A percentile compares a stretch with the other conserved stretches of the same genome.
These are phyloP conservation scores for Dendrolimus punctatus DNA, from an alignment of 1,140 invertebrate species.

Conservation along the genomic window DNA sequence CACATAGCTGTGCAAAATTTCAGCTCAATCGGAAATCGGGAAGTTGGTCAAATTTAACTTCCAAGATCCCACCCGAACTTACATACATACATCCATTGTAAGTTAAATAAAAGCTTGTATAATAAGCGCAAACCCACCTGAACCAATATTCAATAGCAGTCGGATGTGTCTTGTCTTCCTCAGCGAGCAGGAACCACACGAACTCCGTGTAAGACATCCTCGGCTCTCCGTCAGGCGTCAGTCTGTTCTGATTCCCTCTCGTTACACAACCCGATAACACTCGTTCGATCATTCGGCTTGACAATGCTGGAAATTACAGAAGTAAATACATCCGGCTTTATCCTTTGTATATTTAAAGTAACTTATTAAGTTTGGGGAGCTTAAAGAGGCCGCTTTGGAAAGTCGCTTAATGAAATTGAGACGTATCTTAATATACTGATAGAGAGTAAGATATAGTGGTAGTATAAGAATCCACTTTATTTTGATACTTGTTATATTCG, in stretches of 20 bases:
- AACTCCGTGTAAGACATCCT: slow-evolving; percentile 98
- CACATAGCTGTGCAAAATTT: no score
- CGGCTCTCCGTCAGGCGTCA: slow-evolving; percentile 69
- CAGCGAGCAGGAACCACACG: slow-evolving; percentile 98
- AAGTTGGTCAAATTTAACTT: no score
- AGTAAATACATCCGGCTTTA: no score
- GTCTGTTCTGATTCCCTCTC: slow-evolving; percentile 76
- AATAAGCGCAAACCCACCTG: slow-evolving; percentile 67
- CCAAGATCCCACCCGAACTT: no score
- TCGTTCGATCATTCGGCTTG: slow-evolving; percentile 94
- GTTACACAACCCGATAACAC: slow-evolving; percentile 98
- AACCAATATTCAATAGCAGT: slow-evolving; percentile 96
- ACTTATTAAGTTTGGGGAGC: neutral
- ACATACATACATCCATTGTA: no score
- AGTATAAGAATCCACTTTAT: no score
- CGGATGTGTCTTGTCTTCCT: slow-evolving; percentile 98
- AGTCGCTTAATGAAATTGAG: no score
- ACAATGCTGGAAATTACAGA: slow-evolving; percentile 82
- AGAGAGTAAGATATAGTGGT: no score
- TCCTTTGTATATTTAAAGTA: neutral
- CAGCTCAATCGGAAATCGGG: no score
- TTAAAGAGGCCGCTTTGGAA: neutral
- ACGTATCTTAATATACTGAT: no score
- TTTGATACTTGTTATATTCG: no score
- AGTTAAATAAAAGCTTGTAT: neutral